Conservation (phyloP, 1,140 invertebrate genomes). For the Danaus melanippus region DNA sequence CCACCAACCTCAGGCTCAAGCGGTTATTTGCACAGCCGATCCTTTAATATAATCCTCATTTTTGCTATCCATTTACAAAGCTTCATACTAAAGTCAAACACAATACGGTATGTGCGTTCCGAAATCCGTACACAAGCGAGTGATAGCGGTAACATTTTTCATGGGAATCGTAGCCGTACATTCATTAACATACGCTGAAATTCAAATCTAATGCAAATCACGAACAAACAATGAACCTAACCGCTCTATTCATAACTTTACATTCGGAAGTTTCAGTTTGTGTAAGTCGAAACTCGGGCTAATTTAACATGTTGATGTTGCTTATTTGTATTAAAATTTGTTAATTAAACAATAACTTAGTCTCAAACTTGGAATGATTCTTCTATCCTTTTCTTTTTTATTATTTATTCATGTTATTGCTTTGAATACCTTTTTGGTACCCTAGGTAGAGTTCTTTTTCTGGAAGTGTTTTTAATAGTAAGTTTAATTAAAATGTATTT, state of each 20-base stretch:
- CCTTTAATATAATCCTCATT: too few species aligned
- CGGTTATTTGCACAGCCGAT: too few species aligned
- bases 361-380: too few species aligned
- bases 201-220: slow-evolving; percentile 51
- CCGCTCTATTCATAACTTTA: slow-evolving; percentile 19
- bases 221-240: slow-evolving; percentile 32
- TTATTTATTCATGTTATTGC: too few species aligned
- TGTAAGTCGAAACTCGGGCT: slow-evolving; percentile 18
- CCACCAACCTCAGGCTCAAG: too few species aligned
- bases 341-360: too few species aligned
- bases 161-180: slow-evolving; percentile 14
- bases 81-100: slow-evolving; percentile 5
- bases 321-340: neutral
- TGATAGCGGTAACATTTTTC: slow-evolving; percentile 18
- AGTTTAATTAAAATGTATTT: neutral
- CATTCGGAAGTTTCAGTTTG: slow-evolving; percentile 23
- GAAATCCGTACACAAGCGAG: slow-evolving; percentile 4
- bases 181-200: slow-evolving; percentile 40
- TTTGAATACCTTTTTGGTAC: neutral
- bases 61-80: too few species aligned
- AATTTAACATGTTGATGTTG: slow-evolving; percentile 12
- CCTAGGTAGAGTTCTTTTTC: slow-evolving; percentile 1
- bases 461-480: neutral
- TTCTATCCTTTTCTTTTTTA: too few species aligned
- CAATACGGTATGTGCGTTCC: slow-evolving; percentile 4